Evolutionary conservation across 1,140 invertebrate species (phyloP).

Genomic region (Zaprionus davidi): DNA sequence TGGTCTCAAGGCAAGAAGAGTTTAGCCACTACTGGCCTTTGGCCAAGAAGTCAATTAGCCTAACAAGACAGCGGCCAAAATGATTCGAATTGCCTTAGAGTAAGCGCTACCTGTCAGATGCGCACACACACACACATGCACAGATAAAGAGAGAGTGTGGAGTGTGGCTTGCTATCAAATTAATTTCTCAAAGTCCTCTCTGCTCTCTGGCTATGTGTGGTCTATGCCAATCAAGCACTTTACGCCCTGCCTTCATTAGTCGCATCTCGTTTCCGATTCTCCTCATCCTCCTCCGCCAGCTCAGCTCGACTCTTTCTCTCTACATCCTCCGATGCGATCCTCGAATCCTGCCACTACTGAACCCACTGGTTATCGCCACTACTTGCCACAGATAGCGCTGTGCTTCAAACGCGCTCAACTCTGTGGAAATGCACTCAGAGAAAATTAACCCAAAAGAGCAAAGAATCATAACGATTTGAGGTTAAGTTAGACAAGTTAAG

Average conservation of each 20-base stretch:
- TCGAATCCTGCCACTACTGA: constrained; percentile 8
- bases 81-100: constrained; percentile 26
- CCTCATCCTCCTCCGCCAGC: background rate
- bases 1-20: constrained; percentile 50
- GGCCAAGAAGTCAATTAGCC: constrained; percentile 74
- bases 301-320: background rate
- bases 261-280: constrained; percentile 31
- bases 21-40: constrained; percentile 27
- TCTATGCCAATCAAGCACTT: constrained; percentile 82
- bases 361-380: constrained; percentile 43
- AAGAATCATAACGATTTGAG: background rate
- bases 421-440: constrained; percentile 24
- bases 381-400: constrained; percentile 44
- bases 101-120: constrained; percentile 25
- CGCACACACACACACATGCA: background rate
- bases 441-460: background rate
- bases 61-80: constrained; percentile 73
- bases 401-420: constrained; percentile 16
- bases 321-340: background rate
- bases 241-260: constrained; percentile 75
- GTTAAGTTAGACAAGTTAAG: background rate
- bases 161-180: constrained; percentile 58
- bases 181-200: constrained; percentile 55
- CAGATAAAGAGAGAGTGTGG: constrained; percentile 6
- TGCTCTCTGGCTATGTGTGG: constrained; percentile 64